phyloP scores from a whole-genome alignment of 2,113 vertebrate species.

The Cyanoramphus novaezelandiae region DNA sequence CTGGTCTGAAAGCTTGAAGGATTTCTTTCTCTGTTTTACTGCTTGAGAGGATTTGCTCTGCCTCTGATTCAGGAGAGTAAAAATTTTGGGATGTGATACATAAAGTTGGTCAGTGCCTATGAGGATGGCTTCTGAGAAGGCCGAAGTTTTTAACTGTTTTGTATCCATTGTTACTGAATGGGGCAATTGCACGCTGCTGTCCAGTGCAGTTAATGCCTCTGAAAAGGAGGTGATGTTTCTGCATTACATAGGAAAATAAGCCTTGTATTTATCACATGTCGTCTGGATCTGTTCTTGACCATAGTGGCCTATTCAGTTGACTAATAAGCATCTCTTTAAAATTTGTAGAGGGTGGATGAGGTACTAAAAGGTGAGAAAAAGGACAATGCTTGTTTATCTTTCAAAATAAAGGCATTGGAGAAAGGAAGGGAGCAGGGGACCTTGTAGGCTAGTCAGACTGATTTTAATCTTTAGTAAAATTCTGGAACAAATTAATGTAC shows the following conservation, averaged over 20 bases:
- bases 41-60: background rate
- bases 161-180: background rate
- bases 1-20: constrained; percentile 36
- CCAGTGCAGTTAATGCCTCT: background rate
- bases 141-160: background rate
- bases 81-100: background rate
- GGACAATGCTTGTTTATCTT: background rate
- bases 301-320: background rate
- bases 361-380: background rate
- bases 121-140: background rate
- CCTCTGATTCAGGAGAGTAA: background rate
- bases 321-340: background rate
- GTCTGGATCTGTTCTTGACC: background rate
- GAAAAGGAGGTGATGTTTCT: background rate
- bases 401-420: background rate
- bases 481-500: background rate
- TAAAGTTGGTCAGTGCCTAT: background rate
- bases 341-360: background rate
- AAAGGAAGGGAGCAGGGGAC: background rate
- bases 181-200: background rate
- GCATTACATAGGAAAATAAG: background rate
- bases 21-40: constrained; percentile 42
- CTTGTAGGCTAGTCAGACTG: background rate
- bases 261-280: background rate
- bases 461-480: background rate